Base-by-base conservation (phyloP, 2,888 invertebrate genomes). In the Isotomurus palustris region DNA sequence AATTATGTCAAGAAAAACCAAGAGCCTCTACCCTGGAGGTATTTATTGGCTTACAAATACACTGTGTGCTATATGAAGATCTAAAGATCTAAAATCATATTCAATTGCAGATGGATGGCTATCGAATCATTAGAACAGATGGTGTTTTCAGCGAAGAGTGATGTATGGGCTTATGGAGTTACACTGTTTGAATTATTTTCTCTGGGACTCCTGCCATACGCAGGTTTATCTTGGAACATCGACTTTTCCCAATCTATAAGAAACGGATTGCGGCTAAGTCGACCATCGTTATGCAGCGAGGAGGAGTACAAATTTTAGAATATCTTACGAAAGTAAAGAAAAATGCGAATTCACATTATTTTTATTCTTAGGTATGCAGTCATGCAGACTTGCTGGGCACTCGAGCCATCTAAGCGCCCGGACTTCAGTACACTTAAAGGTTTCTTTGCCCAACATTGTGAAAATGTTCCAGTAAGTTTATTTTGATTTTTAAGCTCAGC, bases 151-250 rank as follows among this genome's bases (percentile, higher is more conserved):
- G 40, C 45, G 1, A 35, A 44, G 2, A 47, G 47, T 2, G 57
- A 57, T 24, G 48, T 53, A n/a, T 57, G 57, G 57, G 28, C 52
- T 14, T 53, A 22, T 27, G 57, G 50, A 12, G 24, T 50, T n/a
- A 24, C 27, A 3, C 40, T 50, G 2, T 50, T 19, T 19, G 57
- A 57, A 41, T 48, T 57, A 27, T 57, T 52, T 19, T 53, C 53
- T 14, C 29, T 47, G 4, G 57, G 53, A 2, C 29, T 38, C 19
- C 19, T 45, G 2, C 57, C 57, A 28, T 57, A 57, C 48, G 53
- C 57, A 24, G 53, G 53, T 2, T n/a, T 57, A 5, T 22, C 27
- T 22, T 57, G 57, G 57, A 47, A 27, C 12, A 19, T 53, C 10
- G 41, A 48, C 12, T 57, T 57, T 29, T 27, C 32, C 2, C n/a